Conservation (phyloP, 2,113 vertebrate species). For the Salminus brasiliensis region DNA sequence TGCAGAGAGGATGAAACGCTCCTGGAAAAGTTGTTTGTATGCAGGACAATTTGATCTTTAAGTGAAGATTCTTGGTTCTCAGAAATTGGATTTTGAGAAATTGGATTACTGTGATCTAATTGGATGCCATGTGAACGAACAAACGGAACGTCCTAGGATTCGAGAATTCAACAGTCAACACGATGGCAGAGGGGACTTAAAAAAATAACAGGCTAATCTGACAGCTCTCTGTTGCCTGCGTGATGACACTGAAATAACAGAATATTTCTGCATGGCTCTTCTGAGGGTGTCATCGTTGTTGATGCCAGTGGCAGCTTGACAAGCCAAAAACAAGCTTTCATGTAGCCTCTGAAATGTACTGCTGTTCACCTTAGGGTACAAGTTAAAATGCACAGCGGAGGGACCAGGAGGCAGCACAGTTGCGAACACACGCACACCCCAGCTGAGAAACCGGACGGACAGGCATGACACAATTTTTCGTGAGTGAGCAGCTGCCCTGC, state of each 20-base stretch:
- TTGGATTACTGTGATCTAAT: background rate
- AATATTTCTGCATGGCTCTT: slow-evolving; percentile 12
- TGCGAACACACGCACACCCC: background rate
- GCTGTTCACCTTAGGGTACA: background rate
- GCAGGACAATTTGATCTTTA: background rate
- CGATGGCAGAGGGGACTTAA: background rate
- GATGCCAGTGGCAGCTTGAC: slow-evolving; percentile 4
- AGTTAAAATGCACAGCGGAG: slow-evolving; percentile 3
- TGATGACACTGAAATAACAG: slow-evolving; percentile 10
- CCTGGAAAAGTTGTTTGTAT: background rate
- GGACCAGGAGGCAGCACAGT: background rate
- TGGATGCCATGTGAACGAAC: background rate
- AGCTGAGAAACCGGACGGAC: slow-evolving; percentile 22
- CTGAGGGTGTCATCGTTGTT: background rate
- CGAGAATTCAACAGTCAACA: background rate
- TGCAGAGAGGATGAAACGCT: background rate
- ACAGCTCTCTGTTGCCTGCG: background rate
- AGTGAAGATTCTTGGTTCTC: background rate
- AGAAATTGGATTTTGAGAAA: slow-evolving; percentile 12
- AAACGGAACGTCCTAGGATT: background rate
- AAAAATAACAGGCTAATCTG: background rate
- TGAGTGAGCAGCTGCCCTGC: background rate
- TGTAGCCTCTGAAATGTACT: background rate
- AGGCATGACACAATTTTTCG: slow-evolving; percentile 15
- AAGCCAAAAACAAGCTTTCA: background rate